Base-by-base conservation (phyloP, 2,888 invertebrate genomes). In the Apodemia hepburni region DNA sequence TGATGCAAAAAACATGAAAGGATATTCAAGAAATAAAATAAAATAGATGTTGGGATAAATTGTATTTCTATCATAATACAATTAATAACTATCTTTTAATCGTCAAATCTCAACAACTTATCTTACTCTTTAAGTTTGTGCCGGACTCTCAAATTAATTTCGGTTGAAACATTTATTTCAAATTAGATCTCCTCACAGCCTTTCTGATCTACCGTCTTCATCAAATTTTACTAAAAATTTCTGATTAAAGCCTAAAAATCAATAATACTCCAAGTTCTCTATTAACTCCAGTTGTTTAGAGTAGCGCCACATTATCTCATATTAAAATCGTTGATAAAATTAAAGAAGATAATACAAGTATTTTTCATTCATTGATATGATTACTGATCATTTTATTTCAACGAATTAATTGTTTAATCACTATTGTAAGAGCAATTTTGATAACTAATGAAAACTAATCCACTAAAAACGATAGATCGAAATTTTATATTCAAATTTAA, bases 1-100 rank as follows among this genome's bases (percentile, higher is more conserved):
- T n/a, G n/a, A n/a, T n/a, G n/a, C 29, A 7, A 33, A 33, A 33
- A 33, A 9, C 5, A 15, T 42, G 15, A 42, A 42, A 42, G 42
- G 42, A 15, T 15, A 42, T 15, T 2, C 8, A 42, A 42, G 58
- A 45, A 62, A 66, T 64, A 68, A 67, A 68, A 69, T 38, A 59
- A 61, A 47, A 62, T 69, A 71, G 61, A 65, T 78, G 74, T 77
- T 82, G 80, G 82, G 89, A 89, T 90, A 89, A 90, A 85, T 90
- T 90, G 89, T 89, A 89, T 87, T 86, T 85, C 80, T 86, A 80
- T 82, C 82, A 82, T 82, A 77, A 76, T 85, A 87, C 82, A 85
- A 85, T 87, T 79, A 57, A 68, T 71, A 68, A 65, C 68, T 71
- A 81, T 84, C 78, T 81, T 80, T 79, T 84, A 78, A 83, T 84